Evolutionary conservation across 2,113 vertebrate species (phyloP).

Genomic region (Mohoua ochrocephala): DNA sequence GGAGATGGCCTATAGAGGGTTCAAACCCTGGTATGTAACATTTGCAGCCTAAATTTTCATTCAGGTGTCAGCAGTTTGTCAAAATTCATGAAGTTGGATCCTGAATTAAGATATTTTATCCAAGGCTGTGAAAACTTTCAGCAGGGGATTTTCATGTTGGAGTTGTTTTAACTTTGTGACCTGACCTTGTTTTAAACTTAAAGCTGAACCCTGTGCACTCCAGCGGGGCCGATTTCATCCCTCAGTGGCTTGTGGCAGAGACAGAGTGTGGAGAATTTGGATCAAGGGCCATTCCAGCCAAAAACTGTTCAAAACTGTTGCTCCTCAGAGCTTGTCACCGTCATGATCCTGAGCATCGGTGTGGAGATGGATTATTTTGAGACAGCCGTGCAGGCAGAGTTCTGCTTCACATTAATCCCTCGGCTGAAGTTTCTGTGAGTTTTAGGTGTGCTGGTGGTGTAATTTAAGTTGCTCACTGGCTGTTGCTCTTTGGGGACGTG

Average conservation of each 20-base stretch:
- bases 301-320: not conserved
- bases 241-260: not conserved
- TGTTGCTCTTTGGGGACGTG: not conserved
- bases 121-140: not conserved
- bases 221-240: rapidly evolving
- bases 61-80: not conserved
- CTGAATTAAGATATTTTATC: not conserved
- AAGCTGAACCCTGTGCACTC: not conserved
- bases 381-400: not conserved
- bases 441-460: not conserved
- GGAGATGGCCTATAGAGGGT: not conserved
- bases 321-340: not conserved
- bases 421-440: not conserved
- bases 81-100: not conserved
- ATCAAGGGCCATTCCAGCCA: not conserved
- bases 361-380: not conserved
- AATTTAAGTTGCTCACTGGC: rapidly evolving
- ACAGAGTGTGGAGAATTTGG: not conserved
- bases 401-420: not conserved
- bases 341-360: not conserved
- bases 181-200: not conserved
- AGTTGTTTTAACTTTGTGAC: not conserved
- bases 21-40: not conserved
- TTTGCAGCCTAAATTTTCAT: not conserved
- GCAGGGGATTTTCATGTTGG: not conserved